Percentiles rank a stretch among this genome's conserved stretches.
These are phyloP conservation scores for Drosophila prolongata DNA, from an alignment of 2,888 invertebrate species.

Conservation along the genomic window DNA sequence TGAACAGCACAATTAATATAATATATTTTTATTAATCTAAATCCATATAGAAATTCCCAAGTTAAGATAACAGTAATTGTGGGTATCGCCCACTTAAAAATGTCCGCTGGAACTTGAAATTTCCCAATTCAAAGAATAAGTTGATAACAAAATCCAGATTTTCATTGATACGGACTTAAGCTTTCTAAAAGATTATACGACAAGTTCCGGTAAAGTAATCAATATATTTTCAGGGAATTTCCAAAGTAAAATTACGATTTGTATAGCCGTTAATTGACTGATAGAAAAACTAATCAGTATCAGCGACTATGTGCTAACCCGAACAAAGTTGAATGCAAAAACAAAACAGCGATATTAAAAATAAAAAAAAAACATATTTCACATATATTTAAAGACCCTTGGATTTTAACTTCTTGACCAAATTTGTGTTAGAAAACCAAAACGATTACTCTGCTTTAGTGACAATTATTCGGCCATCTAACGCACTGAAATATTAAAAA, in stretches of 20 bases:
- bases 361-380: too few relatives aligned
- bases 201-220: conserved; percentile 7
- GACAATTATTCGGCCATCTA: too few relatives aligned
- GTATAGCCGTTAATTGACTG: not conserved
- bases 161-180: not conserved
- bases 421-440: too few relatives aligned
- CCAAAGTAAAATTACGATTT: not conserved
- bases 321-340: too few relatives aligned
- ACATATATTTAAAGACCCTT: too few relatives aligned
- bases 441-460: too few relatives aligned
- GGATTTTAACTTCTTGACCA: too few relatives aligned
- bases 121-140: not conserved
- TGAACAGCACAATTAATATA: not conserved
- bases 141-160: conserved; percentile 15
- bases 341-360: too few relatives aligned
- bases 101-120: not conserved
- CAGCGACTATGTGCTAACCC: too few relatives aligned
- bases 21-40: not conserved
- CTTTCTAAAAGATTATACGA: conserved; percentile 1
- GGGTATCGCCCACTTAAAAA: conserved; percentile 7
- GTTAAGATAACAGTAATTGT: not conserved
- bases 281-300: not conserved
- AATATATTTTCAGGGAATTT: not conserved
- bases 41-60: too few relatives aligned
- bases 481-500: too few relatives aligned